Evolutionary conservation across 2,888 invertebrate species (phyloP).

Genomic region (Cosmopolites sordidus): DNA sequence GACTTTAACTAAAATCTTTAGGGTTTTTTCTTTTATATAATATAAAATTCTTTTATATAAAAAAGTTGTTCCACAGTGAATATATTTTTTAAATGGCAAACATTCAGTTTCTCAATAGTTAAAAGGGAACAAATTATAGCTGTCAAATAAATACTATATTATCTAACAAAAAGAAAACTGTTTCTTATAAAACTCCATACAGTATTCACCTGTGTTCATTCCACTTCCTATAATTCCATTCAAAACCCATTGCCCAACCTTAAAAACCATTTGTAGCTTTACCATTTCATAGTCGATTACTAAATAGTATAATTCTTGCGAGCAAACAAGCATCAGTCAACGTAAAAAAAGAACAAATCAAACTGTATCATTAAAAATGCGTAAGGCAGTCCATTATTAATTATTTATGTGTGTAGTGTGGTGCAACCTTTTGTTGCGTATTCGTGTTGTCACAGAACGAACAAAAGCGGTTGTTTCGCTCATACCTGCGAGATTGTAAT

Average conservation of each 20-base stretch:
- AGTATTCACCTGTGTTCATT: background rate
- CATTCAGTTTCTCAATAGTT: too few species aligned
- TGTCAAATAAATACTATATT: too few species aligned
- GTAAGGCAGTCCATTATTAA: conserved; percentile 5
- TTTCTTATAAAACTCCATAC: background rate
- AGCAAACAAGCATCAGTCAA: background rate
- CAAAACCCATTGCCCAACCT: background rate
- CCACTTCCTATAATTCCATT: background rate
- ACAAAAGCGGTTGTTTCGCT: too few species aligned
- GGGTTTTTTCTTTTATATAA: too few species aligned
- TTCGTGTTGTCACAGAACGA: background rate
- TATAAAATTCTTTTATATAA: too few species aligned
- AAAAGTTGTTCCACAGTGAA: too few species aligned
- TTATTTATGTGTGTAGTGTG: conserved; percentile 4
- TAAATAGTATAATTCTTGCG: background rate
- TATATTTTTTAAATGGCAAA: too few species aligned
- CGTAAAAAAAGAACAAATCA: background rate
- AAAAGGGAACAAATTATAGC: too few species aligned
- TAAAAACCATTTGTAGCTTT: background rate
- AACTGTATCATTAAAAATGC: conserved; percentile 3
- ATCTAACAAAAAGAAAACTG: too few species aligned
- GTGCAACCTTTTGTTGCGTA: conserved; percentile 2
- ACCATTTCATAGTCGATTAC: background rate
- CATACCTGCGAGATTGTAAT: too few species aligned
- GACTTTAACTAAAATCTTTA: too few species aligned